Evolutionary conservation across 2,888 invertebrate species (phyloP).

Genomic region (Heteromyza rotundicornis): DNA sequence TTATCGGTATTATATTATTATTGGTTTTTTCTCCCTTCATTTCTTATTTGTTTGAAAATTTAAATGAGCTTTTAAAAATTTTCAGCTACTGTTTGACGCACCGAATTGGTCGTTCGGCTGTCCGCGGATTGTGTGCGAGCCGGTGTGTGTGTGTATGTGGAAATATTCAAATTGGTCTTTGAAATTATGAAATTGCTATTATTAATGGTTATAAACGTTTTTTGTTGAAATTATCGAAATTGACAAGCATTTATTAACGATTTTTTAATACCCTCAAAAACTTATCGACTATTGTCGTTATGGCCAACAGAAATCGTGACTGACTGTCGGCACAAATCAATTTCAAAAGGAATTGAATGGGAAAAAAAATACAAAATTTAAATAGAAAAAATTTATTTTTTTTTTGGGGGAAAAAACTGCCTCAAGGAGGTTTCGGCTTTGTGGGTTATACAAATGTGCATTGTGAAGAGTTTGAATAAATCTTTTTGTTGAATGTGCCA

Average conservation of each 20-base stretch:
- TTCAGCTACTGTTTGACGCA: slow-evolving; percentile 51
- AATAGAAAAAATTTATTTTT: too few relatives aligned
- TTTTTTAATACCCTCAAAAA: slow-evolving; percentile 41
- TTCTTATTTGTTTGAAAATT: slow-evolving; percentile 6
- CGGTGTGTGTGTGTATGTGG: too few relatives aligned
- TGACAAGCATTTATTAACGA: slow-evolving; percentile 57
- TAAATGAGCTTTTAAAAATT: slow-evolving; percentile 15
- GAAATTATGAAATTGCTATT: slow-evolving; percentile 52
- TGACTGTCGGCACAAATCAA: slow-evolving; percentile 10
- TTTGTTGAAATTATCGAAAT: slow-evolving; percentile 35
- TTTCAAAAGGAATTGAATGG: too few relatives aligned
- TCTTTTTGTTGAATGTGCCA: too few relatives aligned
- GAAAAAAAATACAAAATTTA: too few relatives aligned
- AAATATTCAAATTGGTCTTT: slow-evolving; percentile 19
- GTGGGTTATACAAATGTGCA: not conserved
- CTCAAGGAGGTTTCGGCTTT: slow-evolving; percentile 12
- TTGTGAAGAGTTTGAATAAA: too few relatives aligned
- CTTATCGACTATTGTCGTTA: slow-evolving; percentile 10
- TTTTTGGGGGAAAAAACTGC: not conserved
- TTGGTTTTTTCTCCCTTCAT: not conserved
- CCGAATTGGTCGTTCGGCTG: slow-evolving; percentile 8
- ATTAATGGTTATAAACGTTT: slow-evolving; percentile 53
- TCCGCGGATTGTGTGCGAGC: too few relatives aligned
- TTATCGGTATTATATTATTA: not conserved
- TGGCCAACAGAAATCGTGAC: slow-evolving; percentile 19